Conservation (phyloP, 1,140 invertebrate genomes). For the Hydropsyche tenuis region DNA sequence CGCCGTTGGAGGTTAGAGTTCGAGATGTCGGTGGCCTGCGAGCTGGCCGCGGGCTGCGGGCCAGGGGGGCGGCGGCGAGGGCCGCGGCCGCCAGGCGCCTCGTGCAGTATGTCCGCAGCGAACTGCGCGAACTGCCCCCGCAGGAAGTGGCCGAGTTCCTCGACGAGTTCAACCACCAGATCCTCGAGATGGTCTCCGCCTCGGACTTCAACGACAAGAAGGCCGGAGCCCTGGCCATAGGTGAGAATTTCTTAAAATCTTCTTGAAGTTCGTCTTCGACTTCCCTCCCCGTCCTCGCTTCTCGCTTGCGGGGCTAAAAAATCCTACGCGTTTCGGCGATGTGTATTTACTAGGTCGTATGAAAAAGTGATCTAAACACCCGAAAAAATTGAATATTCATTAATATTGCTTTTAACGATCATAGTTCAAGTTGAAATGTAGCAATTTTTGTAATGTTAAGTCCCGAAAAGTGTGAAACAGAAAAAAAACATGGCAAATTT, state of each 20-base stretch:
- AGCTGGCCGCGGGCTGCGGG: conserved; percentile 89
- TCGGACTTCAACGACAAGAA: conserved; percentile 94
- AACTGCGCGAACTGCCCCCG: conserved; percentile 88
- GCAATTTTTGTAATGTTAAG: no score
- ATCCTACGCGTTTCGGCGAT: no score
- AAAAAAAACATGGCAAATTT: no score
- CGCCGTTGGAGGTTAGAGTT: not conserved
- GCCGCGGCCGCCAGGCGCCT: conserved; percentile 87
- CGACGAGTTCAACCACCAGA: conserved; percentile 95
- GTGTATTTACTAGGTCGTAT: no score
- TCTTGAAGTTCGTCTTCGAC: no score
- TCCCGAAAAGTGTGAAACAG: no score
- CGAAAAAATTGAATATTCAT: no score
- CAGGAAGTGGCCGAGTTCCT: conserved; percentile 91
- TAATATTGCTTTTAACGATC: no score
- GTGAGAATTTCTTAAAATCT: conserved; percentile 69
- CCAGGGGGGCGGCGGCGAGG: conserved; percentile 83
- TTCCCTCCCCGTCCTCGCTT: no score
- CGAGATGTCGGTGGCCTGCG: not conserved
- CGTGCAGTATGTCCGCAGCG: conserved; percentile 89
- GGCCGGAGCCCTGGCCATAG: conserved; percentile 93
- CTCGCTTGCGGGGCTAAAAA: no score
- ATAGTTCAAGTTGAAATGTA: no score
- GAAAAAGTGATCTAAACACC: no score
- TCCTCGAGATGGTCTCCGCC: conserved; percentile 94